phyloP scores from a whole-genome alignment of 1,140 invertebrate species.

The Heterodera schachtii region DNA sequence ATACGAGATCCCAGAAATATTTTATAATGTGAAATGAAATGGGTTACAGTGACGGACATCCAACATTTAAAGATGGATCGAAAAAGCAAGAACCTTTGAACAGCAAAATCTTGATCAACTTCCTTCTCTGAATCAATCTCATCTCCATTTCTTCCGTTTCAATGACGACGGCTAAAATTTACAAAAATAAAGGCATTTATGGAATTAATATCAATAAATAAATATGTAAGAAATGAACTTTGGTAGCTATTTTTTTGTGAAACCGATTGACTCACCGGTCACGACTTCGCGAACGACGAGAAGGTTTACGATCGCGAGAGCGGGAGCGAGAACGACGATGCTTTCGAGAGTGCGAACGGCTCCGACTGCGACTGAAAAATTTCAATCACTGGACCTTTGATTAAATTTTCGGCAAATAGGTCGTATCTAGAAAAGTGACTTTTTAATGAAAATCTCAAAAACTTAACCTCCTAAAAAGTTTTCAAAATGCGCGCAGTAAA shows the following conservation, averaged over 20 bases:
- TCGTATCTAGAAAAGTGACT: no score
- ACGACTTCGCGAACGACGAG: conserved; percentile 37
- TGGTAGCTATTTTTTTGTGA: not conserved
- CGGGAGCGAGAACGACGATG: conserved; percentile 36
- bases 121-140: not conserved
- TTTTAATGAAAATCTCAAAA: no score
- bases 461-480: no score
- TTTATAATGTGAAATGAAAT: no score
- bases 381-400: no score
- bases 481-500: no score
- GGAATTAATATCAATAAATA: not conserved
- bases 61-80: not conserved
- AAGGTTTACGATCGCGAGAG: conserved; percentile 37
- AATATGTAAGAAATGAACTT: no score
- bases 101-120: not conserved
- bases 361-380: conserved; percentile 17
- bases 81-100: not conserved
- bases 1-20: no score
- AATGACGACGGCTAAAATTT: conserved; percentile 36
- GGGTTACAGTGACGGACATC: no score
- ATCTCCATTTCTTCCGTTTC: not conserved
- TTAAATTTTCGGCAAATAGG: no score
- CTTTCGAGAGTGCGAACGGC: conserved; percentile 32
- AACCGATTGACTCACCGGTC: conserved; percentile 27
- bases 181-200: not conserved